Percentiles rank a stretch among this genome's conserved stretches.
These are phyloP conservation scores for Lethenteron camtschaticum DNA, from an alignment of 2,113 vertebrate species.

Conservation along the genomic window DNA sequence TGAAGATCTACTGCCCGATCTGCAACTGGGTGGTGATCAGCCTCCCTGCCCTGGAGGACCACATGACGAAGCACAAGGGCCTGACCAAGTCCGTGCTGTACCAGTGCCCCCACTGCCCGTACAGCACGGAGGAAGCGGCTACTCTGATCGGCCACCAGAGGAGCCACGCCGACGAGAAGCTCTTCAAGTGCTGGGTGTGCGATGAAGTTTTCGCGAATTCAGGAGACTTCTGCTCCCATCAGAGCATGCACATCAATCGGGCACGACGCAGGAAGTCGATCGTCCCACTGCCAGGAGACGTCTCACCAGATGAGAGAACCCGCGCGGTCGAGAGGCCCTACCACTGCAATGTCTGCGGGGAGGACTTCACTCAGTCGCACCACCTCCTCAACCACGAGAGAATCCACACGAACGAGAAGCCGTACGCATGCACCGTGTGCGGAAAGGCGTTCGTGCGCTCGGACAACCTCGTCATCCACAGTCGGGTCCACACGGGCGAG, in stretches of 20 bases:
- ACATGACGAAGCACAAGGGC: too few species aligned
- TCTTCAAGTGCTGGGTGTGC: neutral
- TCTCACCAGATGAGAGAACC: neutral
- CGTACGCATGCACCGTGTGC: constrained; percentile 3
- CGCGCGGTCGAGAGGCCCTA: neutral
- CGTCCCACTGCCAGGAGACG: too few species aligned
- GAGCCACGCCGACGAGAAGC: neutral
- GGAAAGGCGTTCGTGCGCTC: neutral
- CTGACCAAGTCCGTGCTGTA: too few species aligned
- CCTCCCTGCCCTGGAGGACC: too few species aligned
- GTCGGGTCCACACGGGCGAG: constrained; percentile 4
- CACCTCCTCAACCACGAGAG: neutral
- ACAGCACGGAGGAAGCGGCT: too few species aligned
- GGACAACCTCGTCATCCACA: constrained; percentile 1
- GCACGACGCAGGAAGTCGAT: too few species aligned
- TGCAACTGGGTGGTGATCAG: too few species aligned
- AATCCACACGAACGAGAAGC: neutral
- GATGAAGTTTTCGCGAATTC: neutral
- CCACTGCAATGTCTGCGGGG: neutral
- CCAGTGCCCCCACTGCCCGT: too few species aligned
- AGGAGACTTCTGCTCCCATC: too few species aligned
- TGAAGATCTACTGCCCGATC: too few species aligned
- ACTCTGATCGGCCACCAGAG: neutral
- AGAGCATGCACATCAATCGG: too few species aligned
- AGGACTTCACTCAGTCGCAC: constrained; percentile 2